Evolutionary conservation across 37 sponge, comb jelly and placozoan species (phyloP).

Genomic region (Diacarnus erythraeanus): DNA sequence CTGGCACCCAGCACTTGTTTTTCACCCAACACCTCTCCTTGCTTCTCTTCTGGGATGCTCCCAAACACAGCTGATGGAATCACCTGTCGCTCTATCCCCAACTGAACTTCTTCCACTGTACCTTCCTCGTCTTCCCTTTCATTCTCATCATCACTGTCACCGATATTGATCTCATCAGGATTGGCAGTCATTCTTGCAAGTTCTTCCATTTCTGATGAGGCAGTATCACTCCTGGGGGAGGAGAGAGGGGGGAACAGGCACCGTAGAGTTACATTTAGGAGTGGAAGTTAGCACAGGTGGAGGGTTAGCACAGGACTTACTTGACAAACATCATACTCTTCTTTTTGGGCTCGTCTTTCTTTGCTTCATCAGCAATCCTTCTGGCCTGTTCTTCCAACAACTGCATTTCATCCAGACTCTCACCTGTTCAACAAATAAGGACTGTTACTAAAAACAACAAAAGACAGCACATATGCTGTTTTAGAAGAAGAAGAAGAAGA

Average conservation of each 20-base stretch:
- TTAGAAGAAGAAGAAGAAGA: background rate
- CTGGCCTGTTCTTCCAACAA: constrained; percentile 76
- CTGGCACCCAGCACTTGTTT: constrained; percentile 58
- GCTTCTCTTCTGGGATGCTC: constrained; percentile 63
- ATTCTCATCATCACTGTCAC: constrained; percentile 81
- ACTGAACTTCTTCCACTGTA: background rate
- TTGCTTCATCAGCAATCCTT: constrained; percentile 76
- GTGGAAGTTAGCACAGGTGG: background rate
- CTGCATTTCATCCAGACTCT: constrained; percentile 79
- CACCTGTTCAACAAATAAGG: constrained; percentile 27
- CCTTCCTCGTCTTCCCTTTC: constrained; percentile 46
- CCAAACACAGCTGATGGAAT: constrained; percentile 84
- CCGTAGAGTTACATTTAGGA: background rate
- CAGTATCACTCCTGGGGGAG: constrained; percentile 60
- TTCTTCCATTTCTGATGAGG: constrained; percentile 79
- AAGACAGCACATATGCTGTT: too few relatives aligned
- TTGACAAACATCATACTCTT: constrained; percentile 72
- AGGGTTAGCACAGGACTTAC: constrained; percentile 30
- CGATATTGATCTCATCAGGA: constrained; percentile 92
- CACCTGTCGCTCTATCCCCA: constrained; percentile 54
- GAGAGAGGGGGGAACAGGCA: background rate
- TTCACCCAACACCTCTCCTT: constrained; percentile 62
- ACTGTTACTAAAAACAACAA: too few relatives aligned
- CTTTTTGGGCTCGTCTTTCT: constrained; percentile 69
- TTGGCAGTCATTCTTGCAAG: constrained; percentile 62